Percentiles rank a stretch among this genome's conserved stretches.
These are phyloP conservation scores for Macrobrachium rosenbergii DNA, from an alignment of 1,140 invertebrate genomes.

Conservation along the genomic window DNA sequence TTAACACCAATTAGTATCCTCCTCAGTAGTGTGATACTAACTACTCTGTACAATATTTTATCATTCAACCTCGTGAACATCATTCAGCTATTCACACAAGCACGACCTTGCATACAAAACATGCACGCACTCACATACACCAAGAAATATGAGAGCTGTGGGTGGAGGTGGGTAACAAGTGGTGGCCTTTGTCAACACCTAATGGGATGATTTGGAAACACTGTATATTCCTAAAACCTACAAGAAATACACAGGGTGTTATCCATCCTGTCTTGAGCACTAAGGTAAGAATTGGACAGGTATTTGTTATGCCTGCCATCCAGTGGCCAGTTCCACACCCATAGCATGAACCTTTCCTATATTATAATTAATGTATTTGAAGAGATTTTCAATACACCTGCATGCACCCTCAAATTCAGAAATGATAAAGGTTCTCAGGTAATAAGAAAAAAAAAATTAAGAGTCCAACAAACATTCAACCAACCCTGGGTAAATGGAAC, in stretches of 20 bases:
- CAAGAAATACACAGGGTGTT: constrained; percentile 47
- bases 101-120: not conserved
- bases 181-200: constrained; percentile 50
- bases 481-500: constrained; percentile 51
- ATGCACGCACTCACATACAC: constrained; percentile 2
- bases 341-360: constrained; percentile 38
- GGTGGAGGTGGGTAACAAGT: constrained; percentile 55
- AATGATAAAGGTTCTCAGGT: constrained; percentile 8
- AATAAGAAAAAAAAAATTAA: constrained; percentile 8
- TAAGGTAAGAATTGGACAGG: constrained; percentile 55
- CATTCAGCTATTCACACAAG: constrained; percentile 1
- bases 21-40: constrained; percentile 32
- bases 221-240: constrained; percentile 48
- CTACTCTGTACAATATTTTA: constrained; percentile 47
- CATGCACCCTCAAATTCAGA: constrained; percentile 43
- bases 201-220: constrained; percentile 53
- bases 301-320: constrained; percentile 40
- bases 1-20: constrained; percentile 50
- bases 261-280: constrained; percentile 57
- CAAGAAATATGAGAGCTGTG: constrained; percentile 34
- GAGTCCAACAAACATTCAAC: constrained; percentile 32
- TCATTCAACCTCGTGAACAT: not conserved
- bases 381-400: constrained; percentile 20
- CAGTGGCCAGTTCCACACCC: constrained; percentile 48
- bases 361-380: constrained; percentile 1